These are phyloP conservation scores for Athalia cordata DNA, from an alignment of 2,888 invertebrate species.

Conservation along the genomic window DNA sequence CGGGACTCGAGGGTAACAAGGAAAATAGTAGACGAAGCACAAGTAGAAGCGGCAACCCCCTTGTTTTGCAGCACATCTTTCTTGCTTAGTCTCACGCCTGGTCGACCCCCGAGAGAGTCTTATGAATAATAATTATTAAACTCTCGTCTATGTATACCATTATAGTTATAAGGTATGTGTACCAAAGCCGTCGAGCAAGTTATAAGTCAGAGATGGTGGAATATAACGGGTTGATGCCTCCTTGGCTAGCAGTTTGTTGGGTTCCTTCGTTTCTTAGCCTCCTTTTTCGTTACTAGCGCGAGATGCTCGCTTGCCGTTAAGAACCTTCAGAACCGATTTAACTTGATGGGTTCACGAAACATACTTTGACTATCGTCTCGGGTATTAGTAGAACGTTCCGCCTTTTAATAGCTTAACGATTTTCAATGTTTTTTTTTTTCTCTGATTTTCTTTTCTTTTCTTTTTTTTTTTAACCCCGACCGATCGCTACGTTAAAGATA, in stretches of 20 bases:
- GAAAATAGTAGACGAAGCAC: conserved; percentile 52
- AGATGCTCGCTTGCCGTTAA: conserved; percentile 44
- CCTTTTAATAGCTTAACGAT: conserved; percentile 20
- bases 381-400: conserved; percentile 28
- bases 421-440: background rate
- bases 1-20: conserved; percentile 43
- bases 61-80: conserved; percentile 71
- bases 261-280: background rate
- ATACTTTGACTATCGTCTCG: conserved; percentile 36
- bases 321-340: conserved; percentile 51
- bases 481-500: too few species aligned
- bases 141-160: conserved; percentile 52
- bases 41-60: conserved; percentile 55
- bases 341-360: conserved; percentile 48
- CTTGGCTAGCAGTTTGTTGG: background rate
- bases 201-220: conserved; percentile 50
- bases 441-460: background rate
- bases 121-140: conserved; percentile 73
- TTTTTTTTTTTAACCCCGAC: too few species aligned
- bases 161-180: background rate
- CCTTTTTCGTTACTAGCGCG: background rate
- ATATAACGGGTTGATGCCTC: conserved; percentile 49
- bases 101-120: conserved; percentile 66
- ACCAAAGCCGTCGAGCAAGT: conserved; percentile 47
- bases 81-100: conserved; percentile 70